Evolutionary conservation across 2,113 vertebrate genomes (phyloP).

Genomic region (Lates calcarifer): DNA sequence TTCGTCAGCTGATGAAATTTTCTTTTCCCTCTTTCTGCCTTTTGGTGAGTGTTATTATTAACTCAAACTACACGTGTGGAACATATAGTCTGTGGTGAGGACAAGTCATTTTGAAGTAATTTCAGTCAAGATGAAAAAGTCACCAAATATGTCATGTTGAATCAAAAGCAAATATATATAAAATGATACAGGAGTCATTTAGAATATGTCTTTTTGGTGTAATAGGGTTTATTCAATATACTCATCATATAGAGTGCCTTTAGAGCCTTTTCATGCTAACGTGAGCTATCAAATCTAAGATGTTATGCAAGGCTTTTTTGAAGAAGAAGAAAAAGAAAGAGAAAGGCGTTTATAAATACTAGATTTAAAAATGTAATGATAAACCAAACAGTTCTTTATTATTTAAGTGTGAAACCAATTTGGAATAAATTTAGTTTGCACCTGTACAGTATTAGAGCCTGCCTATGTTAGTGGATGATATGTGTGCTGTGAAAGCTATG

Average conservation of each 20-base stretch:
- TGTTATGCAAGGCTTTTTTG: neutral
- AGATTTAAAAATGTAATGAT: neutral
- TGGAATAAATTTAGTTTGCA: slow-evolving; percentile 29
- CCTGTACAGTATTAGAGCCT: slow-evolving; percentile 25
- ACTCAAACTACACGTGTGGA: slow-evolving; percentile 21
- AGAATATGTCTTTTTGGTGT: neutral
- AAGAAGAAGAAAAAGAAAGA: slow-evolving; percentile 1
- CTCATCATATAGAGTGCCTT: no score
- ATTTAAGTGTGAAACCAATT: neutral
- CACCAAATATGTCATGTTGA: neutral
- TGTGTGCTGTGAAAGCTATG: slow-evolving; percentile 57
- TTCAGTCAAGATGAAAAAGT: slow-evolving; percentile 24
- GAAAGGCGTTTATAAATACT: neutral
- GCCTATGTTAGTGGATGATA: slow-evolving; percentile 35
- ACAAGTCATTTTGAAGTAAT: slow-evolving; percentile 13
- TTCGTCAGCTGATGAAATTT: slow-evolving; percentile 27
- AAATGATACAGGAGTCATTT: neutral
- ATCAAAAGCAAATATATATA: slow-evolving; percentile 5
- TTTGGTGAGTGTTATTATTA: slow-evolving; percentile 15
- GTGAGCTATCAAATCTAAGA: neutral
- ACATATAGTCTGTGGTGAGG: no score
- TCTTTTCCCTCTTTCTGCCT: neutral
- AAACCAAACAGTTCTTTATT: neutral
- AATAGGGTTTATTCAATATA: no score
- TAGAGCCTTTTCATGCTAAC: neutral